Evolutionary conservation across 2,888 invertebrate genomes (phyloP), one percentile per base, ranked within the genome.

Genomic region (Erebia epiphron): DNA sequence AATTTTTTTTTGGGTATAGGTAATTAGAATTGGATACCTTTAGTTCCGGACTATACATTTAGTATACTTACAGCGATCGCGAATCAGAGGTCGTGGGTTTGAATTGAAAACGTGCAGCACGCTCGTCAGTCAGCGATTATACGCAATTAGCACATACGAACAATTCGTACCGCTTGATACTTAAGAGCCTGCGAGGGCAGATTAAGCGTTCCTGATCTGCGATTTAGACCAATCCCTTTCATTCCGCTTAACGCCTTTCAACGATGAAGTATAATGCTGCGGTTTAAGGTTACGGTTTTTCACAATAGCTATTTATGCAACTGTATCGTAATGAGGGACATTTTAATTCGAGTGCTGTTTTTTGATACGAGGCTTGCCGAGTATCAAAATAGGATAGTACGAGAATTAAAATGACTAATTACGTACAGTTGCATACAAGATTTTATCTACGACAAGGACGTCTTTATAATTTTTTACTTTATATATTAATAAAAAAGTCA

Each of bases 41-140:
- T 62, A 41, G 66, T 58, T 66, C 43, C 60, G 65, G 60, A 4
- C 35, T 26, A 64, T 71, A 16, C 16, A 52, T 52, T 52, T 52
- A 52, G 16, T 10, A 52, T 16, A n/a, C n/a, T n/a, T n/a, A 54
- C 54, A 16, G 16, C 14, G 63, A 64, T 43, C 54, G 49, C 10
- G 56, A 57, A 63, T 52, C 71, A 74, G 70, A 76, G 77, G 75
- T 79, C 76, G 70, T 73, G 73, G 77, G 71, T 68, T 76, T 76
- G 80, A 79, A 86, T 85, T 83, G 85, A 85, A 88, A 86, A 82
- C 89, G 88, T 89, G 89, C 79, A 78, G 78, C 78, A 84, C 83
- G 86, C 82, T 83, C 78, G 77, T 83, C 83, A 80, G 74, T 78
- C 75, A 75, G 75, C 83, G 83, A 87, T 88, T 86, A 85, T 81